phyloP scores from a whole-genome alignment of 2,888 invertebrate genomes.

The Mesorhabditis sp. region DNA sequence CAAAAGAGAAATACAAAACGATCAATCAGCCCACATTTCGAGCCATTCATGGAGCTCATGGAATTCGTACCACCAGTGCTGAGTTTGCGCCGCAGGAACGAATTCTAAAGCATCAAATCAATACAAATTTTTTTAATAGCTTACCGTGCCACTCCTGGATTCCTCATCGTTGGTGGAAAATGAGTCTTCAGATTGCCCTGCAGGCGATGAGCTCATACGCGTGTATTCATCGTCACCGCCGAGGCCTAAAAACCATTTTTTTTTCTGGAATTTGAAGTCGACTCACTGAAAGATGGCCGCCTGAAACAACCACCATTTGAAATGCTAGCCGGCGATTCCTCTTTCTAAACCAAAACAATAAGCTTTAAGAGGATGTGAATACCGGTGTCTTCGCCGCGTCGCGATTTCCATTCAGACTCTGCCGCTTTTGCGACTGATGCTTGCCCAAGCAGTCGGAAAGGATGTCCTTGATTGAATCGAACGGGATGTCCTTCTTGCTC shows the following conservation, averaged over 20 bases:
- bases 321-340: background rate
- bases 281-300: background rate
- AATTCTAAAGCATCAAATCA: background rate
- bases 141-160: background rate
- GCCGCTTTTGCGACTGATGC: too few species aligned
- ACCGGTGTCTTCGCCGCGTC: too few species aligned
- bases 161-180: background rate
- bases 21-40: background rate
- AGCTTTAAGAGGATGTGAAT: too few species aligned
- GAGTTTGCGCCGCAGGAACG: background rate
- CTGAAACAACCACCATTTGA: slow-evolving; percentile 1
- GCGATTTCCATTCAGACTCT: too few species aligned
- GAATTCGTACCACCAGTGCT: too few species aligned
- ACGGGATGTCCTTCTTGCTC: background rate
- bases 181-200: background rate
- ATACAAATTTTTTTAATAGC: background rate
- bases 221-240: background rate
- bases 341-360: background rate
- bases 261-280: background rate
- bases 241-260: background rate
- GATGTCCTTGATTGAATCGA: background rate
- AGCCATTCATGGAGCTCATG: background rate
- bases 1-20: background rate
- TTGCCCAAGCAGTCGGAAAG: background rate
- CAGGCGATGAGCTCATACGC: background rate